phyloP scores from a whole-genome alignment of 2,888 invertebrate genomes.

The Ichneumoninae sp. region DNA sequence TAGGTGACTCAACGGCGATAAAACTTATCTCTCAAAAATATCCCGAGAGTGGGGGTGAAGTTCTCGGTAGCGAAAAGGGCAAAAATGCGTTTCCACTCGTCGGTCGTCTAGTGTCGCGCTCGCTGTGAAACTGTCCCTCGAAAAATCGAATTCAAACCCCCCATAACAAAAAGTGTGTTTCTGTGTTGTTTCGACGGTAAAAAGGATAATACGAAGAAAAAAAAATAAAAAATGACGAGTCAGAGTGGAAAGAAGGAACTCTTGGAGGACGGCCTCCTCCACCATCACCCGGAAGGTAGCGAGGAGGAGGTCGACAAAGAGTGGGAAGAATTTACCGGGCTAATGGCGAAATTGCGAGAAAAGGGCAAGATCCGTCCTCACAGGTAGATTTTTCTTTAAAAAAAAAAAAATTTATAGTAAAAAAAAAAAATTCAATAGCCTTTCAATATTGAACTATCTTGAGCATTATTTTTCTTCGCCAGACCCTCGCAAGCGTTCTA shows the following conservation, averaged over 20 bases:
- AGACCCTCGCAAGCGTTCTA: conserved; percentile 85
- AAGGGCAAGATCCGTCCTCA: conserved; percentile 79
- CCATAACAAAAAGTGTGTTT: not conserved
- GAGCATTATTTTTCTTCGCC: conserved; percentile 55
- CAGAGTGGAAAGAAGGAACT: conserved; percentile 78
- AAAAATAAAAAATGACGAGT: conserved; percentile 73
- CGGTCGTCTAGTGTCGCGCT: not conserved
- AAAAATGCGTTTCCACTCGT: conserved; percentile 9
- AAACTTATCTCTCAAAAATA: not conserved
- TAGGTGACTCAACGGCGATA: conserved; percentile 15
- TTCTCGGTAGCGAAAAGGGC: not conserved
- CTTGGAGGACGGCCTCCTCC: conserved; percentile 77
- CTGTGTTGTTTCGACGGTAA: not conserved
- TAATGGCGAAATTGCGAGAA: conserved; percentile 84
- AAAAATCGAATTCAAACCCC: not conserved
- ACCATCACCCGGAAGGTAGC: conserved; percentile 84
- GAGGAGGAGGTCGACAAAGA: conserved; percentile 86
- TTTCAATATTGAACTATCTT: conserved; percentile 18
- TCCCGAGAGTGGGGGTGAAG: not conserved
- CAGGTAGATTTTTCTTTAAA: conserved; percentile 75
- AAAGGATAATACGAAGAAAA: not conserved
- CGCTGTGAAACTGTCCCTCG: not conserved
- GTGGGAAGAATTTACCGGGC: conserved; percentile 87
- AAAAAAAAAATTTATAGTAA: not conserved
- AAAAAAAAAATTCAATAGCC: conserved; percentile 20